Evolutionary conservation across 2,797 vertebrate genomes (phyloP).

Genomic region (Cheirogaleus major): DNA sequence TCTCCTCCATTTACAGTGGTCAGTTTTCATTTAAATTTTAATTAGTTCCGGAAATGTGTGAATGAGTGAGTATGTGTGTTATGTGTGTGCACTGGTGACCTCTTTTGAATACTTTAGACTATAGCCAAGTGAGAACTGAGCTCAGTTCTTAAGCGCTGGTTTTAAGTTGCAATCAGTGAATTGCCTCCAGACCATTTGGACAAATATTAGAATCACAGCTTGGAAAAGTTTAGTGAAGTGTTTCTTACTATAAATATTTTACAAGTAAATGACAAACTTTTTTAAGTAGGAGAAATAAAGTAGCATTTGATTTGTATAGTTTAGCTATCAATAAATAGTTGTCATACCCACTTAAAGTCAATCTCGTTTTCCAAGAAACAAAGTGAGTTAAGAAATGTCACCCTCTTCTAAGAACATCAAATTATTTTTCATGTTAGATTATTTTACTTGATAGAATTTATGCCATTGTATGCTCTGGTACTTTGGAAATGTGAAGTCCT

Average conservation of each 20-base stretch:
- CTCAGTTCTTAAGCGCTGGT: not conserved
- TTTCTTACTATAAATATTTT: not conserved
- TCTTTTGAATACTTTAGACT: not conserved
- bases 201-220: not conserved
- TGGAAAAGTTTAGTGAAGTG: not conserved
- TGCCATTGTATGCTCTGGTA: slow-evolving; percentile 12
- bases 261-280: slow-evolving; percentile 2
- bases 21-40: slow-evolving; percentile 26
- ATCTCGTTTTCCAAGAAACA: slow-evolving; percentile 31
- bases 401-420: not conserved
- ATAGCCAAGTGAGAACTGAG: not conserved
- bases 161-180: not conserved
- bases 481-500: slow-evolving; percentile 12
- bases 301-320: not conserved
- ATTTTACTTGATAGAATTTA: not conserved
- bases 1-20: slow-evolving; percentile 55
- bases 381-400: slow-evolving; percentile 1
- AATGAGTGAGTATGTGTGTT: slow-evolving; percentile 27
- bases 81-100: rapidly evolving
- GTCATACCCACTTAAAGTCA: not conserved
- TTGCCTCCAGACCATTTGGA: not conserved
- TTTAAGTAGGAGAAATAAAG: not conserved
- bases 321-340: not conserved
- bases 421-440: slow-evolving; percentile 3
- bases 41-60: not conserved